Percentiles rank a stretch among this genome's conserved stretches.
phyloP scores from a whole-genome alignment of 2,113 vertebrate genomes.

The Laticauda colubrina region DNA sequence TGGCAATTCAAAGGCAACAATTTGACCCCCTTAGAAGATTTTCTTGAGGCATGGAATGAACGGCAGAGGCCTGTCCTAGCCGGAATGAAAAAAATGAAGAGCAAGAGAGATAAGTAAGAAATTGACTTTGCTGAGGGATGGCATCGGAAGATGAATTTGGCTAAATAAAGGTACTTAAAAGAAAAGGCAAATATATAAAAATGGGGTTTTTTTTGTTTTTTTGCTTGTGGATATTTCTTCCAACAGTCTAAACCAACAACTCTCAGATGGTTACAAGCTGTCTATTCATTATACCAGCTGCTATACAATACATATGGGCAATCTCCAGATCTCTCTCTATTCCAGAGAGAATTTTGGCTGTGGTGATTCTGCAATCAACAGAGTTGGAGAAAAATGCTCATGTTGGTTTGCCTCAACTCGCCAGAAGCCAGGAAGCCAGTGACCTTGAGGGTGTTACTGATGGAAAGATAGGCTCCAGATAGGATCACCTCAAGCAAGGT shows the following conservation, averaged over 20 bases:
- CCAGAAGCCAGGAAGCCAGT: neutral
- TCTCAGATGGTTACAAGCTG: neutral
- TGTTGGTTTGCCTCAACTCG: neutral
- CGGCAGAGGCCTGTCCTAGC: too few species aligned
- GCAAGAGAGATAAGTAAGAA: too few species aligned
- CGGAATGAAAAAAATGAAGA: too few species aligned
- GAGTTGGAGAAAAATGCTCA: neutral
- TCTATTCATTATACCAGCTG: neutral
- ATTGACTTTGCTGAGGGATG: too few species aligned
- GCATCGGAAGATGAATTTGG: too few species aligned
- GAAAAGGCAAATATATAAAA: too few species aligned
- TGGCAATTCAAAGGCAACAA: too few species aligned
- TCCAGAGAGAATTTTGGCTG: neutral
- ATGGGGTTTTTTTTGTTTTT: too few species aligned
- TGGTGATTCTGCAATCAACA: neutral
- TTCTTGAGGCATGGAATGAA: too few species aligned
- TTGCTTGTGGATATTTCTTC: too few species aligned
- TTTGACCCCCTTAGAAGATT: too few species aligned
- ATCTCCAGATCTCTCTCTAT: neutral
- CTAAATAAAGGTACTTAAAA: too few species aligned
- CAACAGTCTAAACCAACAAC: neutral
- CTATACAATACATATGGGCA: neutral
- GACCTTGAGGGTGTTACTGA: neutral
- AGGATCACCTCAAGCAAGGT: neutral
- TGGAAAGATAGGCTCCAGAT: neutral